Evolutionary conservation across 2,797 vertebrate species (phyloP), one percentile per base, ranked within the genome.

Genomic region (Cercopithecus mitis): DNA sequence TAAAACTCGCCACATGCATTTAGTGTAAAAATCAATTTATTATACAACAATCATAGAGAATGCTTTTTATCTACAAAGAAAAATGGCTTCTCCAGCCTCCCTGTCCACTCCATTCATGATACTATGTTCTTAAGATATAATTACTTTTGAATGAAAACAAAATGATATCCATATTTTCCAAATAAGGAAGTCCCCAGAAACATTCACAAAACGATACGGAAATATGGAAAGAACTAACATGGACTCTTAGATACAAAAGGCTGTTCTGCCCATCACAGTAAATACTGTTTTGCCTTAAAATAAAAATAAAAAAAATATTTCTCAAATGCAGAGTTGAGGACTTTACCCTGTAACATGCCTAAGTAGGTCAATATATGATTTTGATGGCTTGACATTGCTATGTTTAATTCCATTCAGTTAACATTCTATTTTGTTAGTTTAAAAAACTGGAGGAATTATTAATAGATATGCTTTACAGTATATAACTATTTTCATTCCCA

Each of bases 11-110:
- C 83, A 93, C 76, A 77, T 83, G 41, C 55, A 95, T 70, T 98
- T 88, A 97, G 91, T 94, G 95, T 98, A 98, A 96, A 98, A 98
- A 97, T 97, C 96, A 93, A 91, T 98, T 98, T 98, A 97, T 98
- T 98, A 92, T 97, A 97, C 75, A 97, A 93, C 93, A 96, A 85
- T 96, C 91, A 96, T 91, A 98, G 91, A 96, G 94, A 97, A 97
- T 97, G 92, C 88, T 97, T 98, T 94, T 96, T 94, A 96, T 97
- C 97, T 97, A 97, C 82, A 97, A 94, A 95, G 92, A 96, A 97
- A 97, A 96, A 97, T 94, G 92, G 96, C 96, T 97, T 96, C 86
- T 96, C 39, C 67, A 95, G 79, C 70, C 87, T 95, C 88, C 84
- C 88, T 81, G 75, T 73, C 94, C 61, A 86, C 79, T 80, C 81